Evolutionary conservation across 2,888 invertebrate species (phyloP).

Genomic region (Endotricha flammealis): DNA sequence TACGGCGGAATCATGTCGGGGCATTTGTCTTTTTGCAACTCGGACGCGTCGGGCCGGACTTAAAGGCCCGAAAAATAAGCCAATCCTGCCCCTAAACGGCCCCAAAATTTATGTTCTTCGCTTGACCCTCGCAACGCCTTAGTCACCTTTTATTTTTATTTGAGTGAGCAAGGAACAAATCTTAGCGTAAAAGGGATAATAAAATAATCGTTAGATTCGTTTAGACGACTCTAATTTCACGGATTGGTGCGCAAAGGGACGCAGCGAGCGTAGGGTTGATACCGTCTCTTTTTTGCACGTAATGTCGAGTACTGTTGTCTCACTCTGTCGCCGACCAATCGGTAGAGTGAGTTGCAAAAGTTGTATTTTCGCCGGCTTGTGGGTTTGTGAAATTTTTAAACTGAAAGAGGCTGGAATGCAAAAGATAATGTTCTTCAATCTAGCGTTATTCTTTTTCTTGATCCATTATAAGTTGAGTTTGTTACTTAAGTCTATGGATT

Average conservation of each 20-base stretch:
- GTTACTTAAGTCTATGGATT: too few relatives aligned
- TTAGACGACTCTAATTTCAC: constrained; percentile 78
- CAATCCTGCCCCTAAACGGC: constrained; percentile 63
- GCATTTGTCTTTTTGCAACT: constrained; percentile 23
- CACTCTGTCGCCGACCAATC: constrained; percentile 52
- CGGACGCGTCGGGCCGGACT: constrained; percentile 38
- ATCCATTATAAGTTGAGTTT: too few relatives aligned
- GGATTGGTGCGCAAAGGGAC: constrained; percentile 74
- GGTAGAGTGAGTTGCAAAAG: constrained; percentile 41
- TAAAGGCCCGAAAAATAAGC: constrained; percentile 72
- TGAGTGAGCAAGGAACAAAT: constrained; percentile 78
- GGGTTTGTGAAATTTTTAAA: constrained; percentile 43
- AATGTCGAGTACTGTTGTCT: constrained; percentile 27
- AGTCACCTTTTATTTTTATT: constrained; percentile 78
- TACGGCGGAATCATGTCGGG: constrained; percentile 17
- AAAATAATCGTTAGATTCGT: constrained; percentile 79
- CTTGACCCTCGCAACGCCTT: constrained; percentile 71
- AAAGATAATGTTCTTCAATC: too few relatives aligned
- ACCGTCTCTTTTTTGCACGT: constrained; percentile 36
- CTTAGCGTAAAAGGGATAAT: constrained; percentile 77
- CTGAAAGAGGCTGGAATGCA: too few relatives aligned
- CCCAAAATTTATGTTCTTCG: constrained; percentile 60
- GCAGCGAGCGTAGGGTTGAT: constrained; percentile 45
- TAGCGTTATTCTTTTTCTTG: too few relatives aligned
- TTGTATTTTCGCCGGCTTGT: constrained; percentile 60